Conservation (phyloP, 2,113 vertebrate genomes). For the Ahaetulla prasina region DNA sequence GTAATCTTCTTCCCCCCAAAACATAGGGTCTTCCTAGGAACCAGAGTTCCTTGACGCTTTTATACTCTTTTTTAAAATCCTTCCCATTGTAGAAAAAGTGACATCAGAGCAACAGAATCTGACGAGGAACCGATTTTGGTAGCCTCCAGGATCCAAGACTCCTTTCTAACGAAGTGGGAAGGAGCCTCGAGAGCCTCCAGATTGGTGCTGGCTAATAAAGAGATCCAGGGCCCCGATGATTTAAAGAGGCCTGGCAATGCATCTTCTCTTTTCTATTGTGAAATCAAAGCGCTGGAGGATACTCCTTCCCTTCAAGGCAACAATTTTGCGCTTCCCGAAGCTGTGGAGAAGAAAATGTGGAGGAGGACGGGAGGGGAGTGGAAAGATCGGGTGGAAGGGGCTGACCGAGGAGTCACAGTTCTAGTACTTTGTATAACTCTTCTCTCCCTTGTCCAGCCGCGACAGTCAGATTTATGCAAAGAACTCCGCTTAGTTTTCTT, state of each 20-base stretch:
- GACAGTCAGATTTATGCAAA: background rate
- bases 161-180: background rate
- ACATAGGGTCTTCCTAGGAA: background rate
- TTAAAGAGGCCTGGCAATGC: background rate
- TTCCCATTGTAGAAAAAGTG: background rate
- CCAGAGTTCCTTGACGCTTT: background rate
- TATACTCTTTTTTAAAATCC: background rate
- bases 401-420: background rate
- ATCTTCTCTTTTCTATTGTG: background rate
- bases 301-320: background rate
- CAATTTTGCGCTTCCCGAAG: background rate
- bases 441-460: background rate
- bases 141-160: background rate
- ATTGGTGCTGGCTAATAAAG: background rate
- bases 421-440: too few species aligned
- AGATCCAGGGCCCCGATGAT: background rate
- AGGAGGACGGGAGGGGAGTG: too few species aligned
- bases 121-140: background rate
- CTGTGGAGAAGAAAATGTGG: too few species aligned
- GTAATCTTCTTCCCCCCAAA: background rate
- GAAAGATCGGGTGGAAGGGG: background rate
- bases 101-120: background rate
- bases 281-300: background rate
- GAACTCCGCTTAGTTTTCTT: background rate
- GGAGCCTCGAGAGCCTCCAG: background rate